Evolutionary conservation across 1,140 invertebrate genomes (phyloP).

Genomic region (Drosophila truncata): DNA sequence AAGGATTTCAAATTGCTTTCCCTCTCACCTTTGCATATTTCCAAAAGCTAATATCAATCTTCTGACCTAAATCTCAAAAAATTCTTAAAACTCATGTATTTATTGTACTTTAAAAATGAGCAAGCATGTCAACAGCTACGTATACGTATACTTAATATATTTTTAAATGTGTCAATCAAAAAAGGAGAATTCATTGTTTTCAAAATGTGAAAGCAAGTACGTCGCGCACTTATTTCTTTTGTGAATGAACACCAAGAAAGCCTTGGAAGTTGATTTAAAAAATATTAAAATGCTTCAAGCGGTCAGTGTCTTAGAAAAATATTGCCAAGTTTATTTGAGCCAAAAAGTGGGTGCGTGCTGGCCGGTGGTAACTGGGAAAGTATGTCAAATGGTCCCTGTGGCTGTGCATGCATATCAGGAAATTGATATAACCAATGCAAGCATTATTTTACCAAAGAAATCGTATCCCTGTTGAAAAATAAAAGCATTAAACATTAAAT

Average conservation of each 20-base stretch:
- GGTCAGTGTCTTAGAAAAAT: conserved; percentile 17
- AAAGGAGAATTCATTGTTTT: conserved; percentile 30
- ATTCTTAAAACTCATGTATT: not conserved
- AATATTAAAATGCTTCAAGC: conserved; percentile 36
- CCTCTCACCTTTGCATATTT: not conserved
- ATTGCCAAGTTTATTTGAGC: conserved; percentile 24
- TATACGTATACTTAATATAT: conserved; percentile 10
- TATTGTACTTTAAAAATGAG: conserved; percentile 2
- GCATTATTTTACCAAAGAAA: conserved; percentile 1
- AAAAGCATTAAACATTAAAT: not conserved
- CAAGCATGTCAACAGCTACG: not conserved
- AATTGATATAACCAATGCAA: conserved; percentile 24
- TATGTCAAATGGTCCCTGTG: conserved; percentile 34
- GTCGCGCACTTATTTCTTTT: not conserved
- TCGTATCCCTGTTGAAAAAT: not conserved
- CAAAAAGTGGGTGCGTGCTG: conserved; percentile 29
- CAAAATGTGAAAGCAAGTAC: conserved; percentile 4
- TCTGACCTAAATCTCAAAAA: not conserved
- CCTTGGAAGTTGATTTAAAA: conserved; percentile 27
- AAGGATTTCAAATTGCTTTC: not conserved
- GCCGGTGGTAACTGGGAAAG: conserved; percentile 14
- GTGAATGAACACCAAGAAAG: conserved; percentile 10
- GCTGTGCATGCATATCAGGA: conserved; percentile 24
- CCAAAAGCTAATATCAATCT: not conserved
- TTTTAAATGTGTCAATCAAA: conserved; percentile 23